Evolutionary conservation across 2,797 vertebrate genomes (phyloP).

Genomic region (Scyliorhinus canicula): DNA sequence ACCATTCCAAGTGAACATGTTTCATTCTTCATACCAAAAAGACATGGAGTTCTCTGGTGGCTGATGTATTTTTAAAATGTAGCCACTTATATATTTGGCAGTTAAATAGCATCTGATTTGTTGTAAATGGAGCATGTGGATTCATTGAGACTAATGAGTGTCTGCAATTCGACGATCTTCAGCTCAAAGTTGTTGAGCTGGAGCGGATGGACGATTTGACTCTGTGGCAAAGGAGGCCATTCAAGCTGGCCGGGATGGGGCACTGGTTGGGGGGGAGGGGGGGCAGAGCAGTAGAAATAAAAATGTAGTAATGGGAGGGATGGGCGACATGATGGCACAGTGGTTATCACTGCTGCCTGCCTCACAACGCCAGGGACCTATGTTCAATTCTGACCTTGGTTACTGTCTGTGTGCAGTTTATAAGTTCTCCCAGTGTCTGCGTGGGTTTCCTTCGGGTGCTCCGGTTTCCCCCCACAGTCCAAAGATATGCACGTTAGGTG

Average conservation of each 20-base stretch:
- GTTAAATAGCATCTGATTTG: not conserved
- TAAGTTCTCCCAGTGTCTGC: too few species aligned
- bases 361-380: too few species aligned
- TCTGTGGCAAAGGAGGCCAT: not conserved
- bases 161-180: not conserved
- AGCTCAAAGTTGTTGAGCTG: not conserved
- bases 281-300: not conserved
- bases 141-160: not conserved
- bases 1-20: not conserved
- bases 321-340: too few species aligned
- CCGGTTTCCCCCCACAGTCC: too few species aligned
- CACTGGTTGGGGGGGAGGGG: too few species aligned
- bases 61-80: not conserved
- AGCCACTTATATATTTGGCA: not conserved
- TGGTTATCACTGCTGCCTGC: too few species aligned
- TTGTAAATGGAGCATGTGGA: not conserved
- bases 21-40: not conserved
- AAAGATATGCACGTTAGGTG: too few species aligned
- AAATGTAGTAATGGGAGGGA: not conserved
- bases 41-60: not conserved
- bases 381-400: too few species aligned
- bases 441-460: too few species aligned
- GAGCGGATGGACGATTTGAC: not conserved
- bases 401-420: too few species aligned
- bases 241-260: not conserved